Percentiles rank a stretch among this genome's conserved stretches.
phyloP scores from a whole-genome alignment of 2,113 vertebrate species.

The Coracopsis vasa region DNA sequence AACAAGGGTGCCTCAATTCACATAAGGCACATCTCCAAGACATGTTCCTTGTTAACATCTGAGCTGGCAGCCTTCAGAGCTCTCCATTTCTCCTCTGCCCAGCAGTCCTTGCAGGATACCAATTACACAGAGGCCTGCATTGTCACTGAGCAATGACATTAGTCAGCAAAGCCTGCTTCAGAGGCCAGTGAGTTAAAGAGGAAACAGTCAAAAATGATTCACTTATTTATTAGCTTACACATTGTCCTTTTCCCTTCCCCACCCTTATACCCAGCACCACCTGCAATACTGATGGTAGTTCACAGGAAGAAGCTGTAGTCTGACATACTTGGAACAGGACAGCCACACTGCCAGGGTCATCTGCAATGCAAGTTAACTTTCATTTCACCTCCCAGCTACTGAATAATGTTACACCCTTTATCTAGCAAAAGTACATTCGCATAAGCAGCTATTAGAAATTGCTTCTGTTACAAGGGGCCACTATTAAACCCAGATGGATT shows the following conservation, averaged over 20 bases:
- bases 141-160: neutral
- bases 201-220: conserved; percentile 15
- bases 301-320: neutral
- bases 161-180: conserved; percentile 9
- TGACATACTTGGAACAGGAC: neutral
- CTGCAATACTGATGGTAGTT: neutral
- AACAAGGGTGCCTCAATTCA: neutral
- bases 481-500: neutral
- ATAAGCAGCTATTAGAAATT: neutral
- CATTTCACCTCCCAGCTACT: neutral
- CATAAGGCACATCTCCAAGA: neutral
- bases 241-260: neutral
- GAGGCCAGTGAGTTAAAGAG: neutral
- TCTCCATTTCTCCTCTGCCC: neutral
- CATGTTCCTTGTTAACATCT: neutral
- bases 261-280: neutral
- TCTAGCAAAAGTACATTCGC: neutral
- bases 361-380: neutral
- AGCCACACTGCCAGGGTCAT: neutral
- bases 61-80: neutral
- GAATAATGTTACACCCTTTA: neutral
- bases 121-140: neutral
- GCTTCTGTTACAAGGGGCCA: neutral
- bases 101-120: neutral
- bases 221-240: neutral